Evolutionary conservation across 2,888 invertebrate genomes (phyloP), one percentile per base, ranked within the genome.

Genomic region (Volucella bombylans): DNA sequence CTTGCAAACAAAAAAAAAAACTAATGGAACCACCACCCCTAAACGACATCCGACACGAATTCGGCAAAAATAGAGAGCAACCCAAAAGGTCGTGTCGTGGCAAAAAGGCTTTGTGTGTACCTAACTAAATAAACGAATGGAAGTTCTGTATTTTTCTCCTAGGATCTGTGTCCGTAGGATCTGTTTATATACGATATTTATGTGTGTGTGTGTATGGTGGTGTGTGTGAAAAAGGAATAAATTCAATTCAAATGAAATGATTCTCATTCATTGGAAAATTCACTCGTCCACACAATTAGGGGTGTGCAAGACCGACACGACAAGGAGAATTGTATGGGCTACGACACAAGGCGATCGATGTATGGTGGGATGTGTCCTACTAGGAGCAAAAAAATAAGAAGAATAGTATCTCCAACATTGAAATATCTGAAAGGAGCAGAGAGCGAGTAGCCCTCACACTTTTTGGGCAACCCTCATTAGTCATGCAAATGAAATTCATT

Each of bases 401-500:
- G 55, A 11, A 64, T 49, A 14, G 9, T 23, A 23, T 2, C 12
- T 57, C 52, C 38, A 23, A 54, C 61, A 61, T 61, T 54, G 39
- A 61, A 68, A 71, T 31, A 52, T 52, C 31, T 67, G 57, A 68
- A 47, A 8, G 3, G 41, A 47, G 43, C 23, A 50, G 18, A 45
- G 23, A 57, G 45, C 45, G 43, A 31, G n/a, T 39, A 47, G 15
- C 31, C 43, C 50, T 23, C 43, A 43, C 12, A 18, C 15, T 68
- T 62, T 49, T 47, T 45, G 45, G 68, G 78, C 55, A 68, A 59
- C 39, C 45, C 71, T 80, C 80, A 80, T 83, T 80, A 83, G 69
- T 83, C 83, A 83, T 83, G 83, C 80, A 83, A 83, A 83, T 83
- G 79, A 67, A 83, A 80, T 73, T 72, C 78, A 82, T 78, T 65